These are phyloP conservation scores for Enteromius mattozi DNA, from an alignment of 2,797 vertebrate genomes.

Conservation along the genomic window DNA sequence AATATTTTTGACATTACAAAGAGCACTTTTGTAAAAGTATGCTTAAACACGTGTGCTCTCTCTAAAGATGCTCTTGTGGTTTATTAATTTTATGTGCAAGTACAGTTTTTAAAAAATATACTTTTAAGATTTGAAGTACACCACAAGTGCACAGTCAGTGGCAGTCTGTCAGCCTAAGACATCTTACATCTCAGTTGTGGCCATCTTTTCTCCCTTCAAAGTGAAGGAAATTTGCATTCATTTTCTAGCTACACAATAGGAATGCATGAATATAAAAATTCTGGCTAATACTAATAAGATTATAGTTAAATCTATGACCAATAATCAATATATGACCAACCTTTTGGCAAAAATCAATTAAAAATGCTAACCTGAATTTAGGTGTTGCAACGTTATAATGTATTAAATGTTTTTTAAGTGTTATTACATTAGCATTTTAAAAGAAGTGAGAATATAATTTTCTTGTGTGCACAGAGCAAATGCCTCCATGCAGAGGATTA, in stretches of 20 bases:
- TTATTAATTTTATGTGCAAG: too few relatives aligned
- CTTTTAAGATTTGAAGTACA: too few relatives aligned
- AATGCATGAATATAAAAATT: not conserved
- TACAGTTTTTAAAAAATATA: too few relatives aligned
- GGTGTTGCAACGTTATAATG: too few relatives aligned
- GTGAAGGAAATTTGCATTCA: not conserved
- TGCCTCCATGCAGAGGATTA: conserved; percentile 61
- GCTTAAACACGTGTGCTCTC: too few relatives aligned
- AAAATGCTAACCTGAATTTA: not conserved
- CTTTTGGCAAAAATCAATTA: not conserved
- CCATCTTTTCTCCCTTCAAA: not conserved
- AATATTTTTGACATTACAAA: not conserved
- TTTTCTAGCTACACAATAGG: not conserved
- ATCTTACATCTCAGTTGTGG: too few relatives aligned
- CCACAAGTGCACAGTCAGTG: too few relatives aligned
- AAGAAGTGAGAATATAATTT: not conserved
- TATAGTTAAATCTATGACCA: not conserved
- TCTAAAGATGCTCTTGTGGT: too few relatives aligned
- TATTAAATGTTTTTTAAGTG: not conserved
- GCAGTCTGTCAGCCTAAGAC: too few relatives aligned
- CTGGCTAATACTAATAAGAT: not conserved
- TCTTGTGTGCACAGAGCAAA: conserved; percentile 34
- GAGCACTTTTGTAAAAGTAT: too few relatives aligned
- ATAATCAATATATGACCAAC: not conserved
- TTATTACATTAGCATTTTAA: not conserved